These are phyloP conservation scores for Drosophila quinaria DNA, from an alignment of 2,888 invertebrate species.

Conservation along the genomic window DNA sequence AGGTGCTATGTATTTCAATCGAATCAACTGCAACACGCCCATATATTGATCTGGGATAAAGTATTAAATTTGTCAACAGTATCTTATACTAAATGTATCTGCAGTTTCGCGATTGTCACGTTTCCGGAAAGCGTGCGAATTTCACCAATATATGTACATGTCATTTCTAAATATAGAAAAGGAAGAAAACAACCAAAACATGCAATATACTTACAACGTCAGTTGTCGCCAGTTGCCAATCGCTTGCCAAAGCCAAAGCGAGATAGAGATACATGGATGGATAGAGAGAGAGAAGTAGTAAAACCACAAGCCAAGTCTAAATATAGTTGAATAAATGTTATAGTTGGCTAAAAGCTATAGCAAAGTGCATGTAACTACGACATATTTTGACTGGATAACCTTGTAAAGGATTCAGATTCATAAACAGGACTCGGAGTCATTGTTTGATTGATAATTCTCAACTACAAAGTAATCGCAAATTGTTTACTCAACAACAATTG, in stretches of 20 bases:
- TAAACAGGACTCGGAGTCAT: constrained; percentile 8
- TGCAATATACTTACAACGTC: constrained; percentile 70
- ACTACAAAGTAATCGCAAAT: constrained; percentile 1
- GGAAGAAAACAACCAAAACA: constrained; percentile 64
- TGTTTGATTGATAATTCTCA: constrained; percentile 48
- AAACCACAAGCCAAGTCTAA: constrained; percentile 49
- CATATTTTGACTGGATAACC: constrained; percentile 54
- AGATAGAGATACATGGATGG: constrained; percentile 2
- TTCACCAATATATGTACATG: constrained; percentile 57
- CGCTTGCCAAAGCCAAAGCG: constrained; percentile 33
- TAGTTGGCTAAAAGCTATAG: constrained; percentile 11
- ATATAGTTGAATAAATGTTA: constrained; percentile 42
- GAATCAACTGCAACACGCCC: neutral
- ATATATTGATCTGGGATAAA: neutral
- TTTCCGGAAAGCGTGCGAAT: constrained; percentile 66
- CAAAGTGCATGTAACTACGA: constrained; percentile 39
- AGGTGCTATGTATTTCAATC: neutral
- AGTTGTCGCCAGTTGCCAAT: constrained; percentile 27
- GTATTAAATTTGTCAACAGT: neutral
- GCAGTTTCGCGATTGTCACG: constrained; percentile 58
- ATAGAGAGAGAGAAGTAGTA: constrained; percentile 11
- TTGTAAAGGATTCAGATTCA: constrained; percentile 39
- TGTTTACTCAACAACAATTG: constrained; percentile 7
- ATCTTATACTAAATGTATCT: constrained; percentile 1
- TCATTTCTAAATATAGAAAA: constrained; percentile 72